Conservation (phyloP, 1,140 invertebrate species). For the Mamestra configurata region DNA sequence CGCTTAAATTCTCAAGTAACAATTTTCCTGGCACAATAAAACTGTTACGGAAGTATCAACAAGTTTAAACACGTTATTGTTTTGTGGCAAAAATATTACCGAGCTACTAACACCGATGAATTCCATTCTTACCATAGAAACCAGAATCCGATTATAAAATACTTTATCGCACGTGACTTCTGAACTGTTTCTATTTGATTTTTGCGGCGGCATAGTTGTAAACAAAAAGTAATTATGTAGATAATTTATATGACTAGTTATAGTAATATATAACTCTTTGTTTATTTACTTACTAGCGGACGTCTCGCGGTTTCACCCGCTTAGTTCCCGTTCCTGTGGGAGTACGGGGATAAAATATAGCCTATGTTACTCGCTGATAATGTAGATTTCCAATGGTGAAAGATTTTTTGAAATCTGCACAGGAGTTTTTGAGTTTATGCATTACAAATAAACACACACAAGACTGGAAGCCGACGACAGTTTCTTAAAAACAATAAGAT, state of each 20-base stretch:
- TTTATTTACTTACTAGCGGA: no score
- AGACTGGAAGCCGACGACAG: no score
- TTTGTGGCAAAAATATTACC: conserved; percentile 36
- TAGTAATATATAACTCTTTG: background rate
- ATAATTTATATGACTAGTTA: background rate
- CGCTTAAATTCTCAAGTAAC: background rate
- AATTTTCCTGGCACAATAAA: background rate
- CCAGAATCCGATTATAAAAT: conserved; percentile 25
- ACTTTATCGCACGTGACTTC: conserved; percentile 41
- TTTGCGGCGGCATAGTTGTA: background rate
- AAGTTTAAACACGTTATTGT: conserved; percentile 28
- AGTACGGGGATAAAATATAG: no score
- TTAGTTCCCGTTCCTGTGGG: no score
- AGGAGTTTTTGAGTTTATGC: no score
- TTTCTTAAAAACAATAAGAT: no score
- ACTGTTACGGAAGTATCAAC: conserved; percentile 29
- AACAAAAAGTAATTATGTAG: background rate
- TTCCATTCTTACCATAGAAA: conserved; percentile 16
- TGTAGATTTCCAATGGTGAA: no score
- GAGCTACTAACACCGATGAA: background rate
- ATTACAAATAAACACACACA: no score
- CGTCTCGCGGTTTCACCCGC: no score
- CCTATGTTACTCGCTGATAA: no score
- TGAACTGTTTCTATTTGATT: conserved; percentile 1
- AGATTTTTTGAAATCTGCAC: no score